A percentile compares a stretch with the other conserved stretches of the same genome.
Evolutionary conservation across 2,888 invertebrate genomes (phyloP).

Genomic region (Acanthopleura granulata): DNA sequence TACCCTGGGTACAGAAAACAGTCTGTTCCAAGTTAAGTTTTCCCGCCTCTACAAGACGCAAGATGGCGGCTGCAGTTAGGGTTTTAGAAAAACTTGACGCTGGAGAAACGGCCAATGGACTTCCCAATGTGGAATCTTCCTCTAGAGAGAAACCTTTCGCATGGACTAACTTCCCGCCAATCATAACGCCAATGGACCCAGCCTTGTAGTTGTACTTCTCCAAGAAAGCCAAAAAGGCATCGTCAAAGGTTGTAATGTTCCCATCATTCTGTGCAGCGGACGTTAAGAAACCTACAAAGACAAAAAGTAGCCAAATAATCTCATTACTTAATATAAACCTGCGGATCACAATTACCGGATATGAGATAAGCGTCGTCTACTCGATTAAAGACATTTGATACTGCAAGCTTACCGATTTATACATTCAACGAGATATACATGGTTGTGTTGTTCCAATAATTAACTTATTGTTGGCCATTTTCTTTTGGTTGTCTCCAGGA

Average conservation of each 20-base stretch:
- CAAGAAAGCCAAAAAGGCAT: conserved; percentile 46
- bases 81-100: conserved; percentile 57
- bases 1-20: conserved; percentile 52
- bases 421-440: no score
- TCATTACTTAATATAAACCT: no score
- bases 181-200: conserved; percentile 53
- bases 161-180: conserved; percentile 48
- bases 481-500: no score
- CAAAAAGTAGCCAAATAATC: no score
- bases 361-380: no score
- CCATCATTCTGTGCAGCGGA: no score
- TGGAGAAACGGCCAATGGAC: conserved; percentile 40
- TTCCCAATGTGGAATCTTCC: conserved; percentile 39
- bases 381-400: no score
- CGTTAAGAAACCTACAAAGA: no score
- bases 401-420: no score
- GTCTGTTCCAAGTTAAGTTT: conserved; percentile 40
- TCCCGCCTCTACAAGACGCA: conserved; percentile 53
- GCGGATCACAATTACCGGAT: no score
- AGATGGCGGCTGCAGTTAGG: conserved; percentile 54
- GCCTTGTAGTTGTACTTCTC: conserved; percentile 50
- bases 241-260: conserved; percentile 35
- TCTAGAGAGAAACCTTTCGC: conserved; percentile 50
- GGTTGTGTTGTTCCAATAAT: no score
- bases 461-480: no score